Evolutionary conservation across 2,113 vertebrate species (phyloP).

Genomic region (Podarcis muralis): DNA sequence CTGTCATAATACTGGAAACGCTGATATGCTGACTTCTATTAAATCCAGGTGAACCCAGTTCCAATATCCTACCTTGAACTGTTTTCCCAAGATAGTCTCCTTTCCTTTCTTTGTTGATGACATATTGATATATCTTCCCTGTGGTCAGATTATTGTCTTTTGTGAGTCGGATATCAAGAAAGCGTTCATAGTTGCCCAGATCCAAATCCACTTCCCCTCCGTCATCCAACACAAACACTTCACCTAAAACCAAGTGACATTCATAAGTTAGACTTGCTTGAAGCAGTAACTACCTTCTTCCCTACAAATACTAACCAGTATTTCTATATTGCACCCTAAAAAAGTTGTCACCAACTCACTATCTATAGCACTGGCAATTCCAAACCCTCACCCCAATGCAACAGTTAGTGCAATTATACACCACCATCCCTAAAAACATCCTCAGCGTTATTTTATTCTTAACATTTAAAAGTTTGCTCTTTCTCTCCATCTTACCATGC

Average conservation of each 20-base stretch:
- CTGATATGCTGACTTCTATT: accelerated
- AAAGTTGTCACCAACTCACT: accelerated
- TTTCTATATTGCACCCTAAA: background rate
- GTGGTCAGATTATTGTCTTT: slow-evolving; percentile 98
- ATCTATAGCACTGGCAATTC: accelerated
- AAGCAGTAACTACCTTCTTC: accelerated
- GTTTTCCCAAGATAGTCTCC: slow-evolving; percentile 98
- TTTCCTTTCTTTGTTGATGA: slow-evolving; percentile 96
- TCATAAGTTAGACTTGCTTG: accelerated
- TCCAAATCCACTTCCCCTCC: slow-evolving; percentile 97
- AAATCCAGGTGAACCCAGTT: background rate
- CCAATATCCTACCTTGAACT: slow-evolving; percentile 85
- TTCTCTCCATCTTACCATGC: slow-evolving; percentile 81
- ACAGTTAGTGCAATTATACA: no score
- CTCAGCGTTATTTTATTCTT: background rate
- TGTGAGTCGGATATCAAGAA: slow-evolving; percentile 94
- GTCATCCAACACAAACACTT: slow-evolving; percentile 96
- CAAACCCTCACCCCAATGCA: background rate
- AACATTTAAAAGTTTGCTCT: background rate
- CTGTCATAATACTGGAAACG: background rate
- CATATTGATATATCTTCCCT: slow-evolving; percentile 96
- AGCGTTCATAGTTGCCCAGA: slow-evolving; percentile 95
- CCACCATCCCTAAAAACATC: background rate
- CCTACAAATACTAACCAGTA: no score
- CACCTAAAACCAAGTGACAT: slow-evolving; percentile 75